Percentiles rank a stretch among this genome's conserved stretches.
phyloP scores from a whole-genome alignment of 2,888 invertebrate species.

The Neocrepidodera transversa region DNA sequence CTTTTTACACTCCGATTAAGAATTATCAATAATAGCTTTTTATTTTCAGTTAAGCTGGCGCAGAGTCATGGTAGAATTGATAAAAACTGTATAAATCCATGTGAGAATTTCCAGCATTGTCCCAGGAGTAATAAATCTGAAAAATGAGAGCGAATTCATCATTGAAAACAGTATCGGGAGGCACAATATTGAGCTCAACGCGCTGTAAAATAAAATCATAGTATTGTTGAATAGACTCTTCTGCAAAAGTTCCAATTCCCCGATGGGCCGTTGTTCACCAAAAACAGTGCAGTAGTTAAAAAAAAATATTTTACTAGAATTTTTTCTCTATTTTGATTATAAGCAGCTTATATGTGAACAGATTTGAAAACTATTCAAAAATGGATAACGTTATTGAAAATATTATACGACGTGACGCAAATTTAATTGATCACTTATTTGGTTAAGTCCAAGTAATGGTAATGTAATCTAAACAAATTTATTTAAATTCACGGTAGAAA shows the following conservation, averaged over 20 bases:
- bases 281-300: constrained; percentile 15
- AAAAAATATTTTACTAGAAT: no score
- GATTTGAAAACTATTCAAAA: no score
- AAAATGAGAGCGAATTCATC: constrained; percentile 23
- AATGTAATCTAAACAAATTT: no score
- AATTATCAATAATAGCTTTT: constrained; percentile 12
- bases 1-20: background rate
- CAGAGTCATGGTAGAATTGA: constrained; percentile 15
- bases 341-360: no score
- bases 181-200: constrained; percentile 27
- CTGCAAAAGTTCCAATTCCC: constrained; percentile 20
- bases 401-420: no score
- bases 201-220: constrained; percentile 30
- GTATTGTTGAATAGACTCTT: constrained; percentile 29
- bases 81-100: constrained; percentile 15
- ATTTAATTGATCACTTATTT: no score
- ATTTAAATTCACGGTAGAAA: no score
- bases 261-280: constrained; percentile 12
- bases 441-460: no score
- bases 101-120: constrained; percentile 17
- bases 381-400: no score
- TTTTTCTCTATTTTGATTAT: no score
- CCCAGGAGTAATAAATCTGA: constrained; percentile 23
- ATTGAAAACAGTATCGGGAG: constrained; percentile 21
- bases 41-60: constrained; percentile 7